Evolutionary conservation across 1,140 invertebrate genomes (phyloP), one percentile per base, ranked within the genome.

Genomic region (Dreissena rostriformis): DNA sequence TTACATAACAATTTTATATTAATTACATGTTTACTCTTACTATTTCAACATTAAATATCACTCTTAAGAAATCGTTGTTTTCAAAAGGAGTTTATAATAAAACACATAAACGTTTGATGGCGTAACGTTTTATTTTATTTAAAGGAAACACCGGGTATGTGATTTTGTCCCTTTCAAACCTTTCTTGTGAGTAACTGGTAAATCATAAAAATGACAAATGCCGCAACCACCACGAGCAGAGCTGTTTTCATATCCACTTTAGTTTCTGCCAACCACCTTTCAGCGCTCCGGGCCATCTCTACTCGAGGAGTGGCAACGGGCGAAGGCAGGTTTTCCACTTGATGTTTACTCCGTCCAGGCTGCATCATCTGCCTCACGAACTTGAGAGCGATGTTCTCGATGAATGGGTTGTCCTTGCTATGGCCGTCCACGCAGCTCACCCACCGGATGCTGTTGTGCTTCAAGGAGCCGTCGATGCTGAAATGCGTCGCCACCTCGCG

Each of bases 361-460:
- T 67, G n/a, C 5, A 78, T 24, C 76, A 78, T 78, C 17, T 65
- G 61, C 24, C 28, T 24, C 5, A 78, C 19, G n/a, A 78, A 78
- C 63, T 68, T 68, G 4, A 78, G 51, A 22, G 51, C 76, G 15
- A 68, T 78, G 49, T 78, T 78, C 5, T 67, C 65, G 22, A 78
- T 55, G 17, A 67, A 29, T 8, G 26, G 39, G 19, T 78, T 78
- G 11, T 68, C 65, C 10, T 19, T 6, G 19, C 55, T 24, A n/a
- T 51, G 39, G 0, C 65, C 24, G 29, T 78, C 76, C 10, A 51
- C 66, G 24, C 19, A 78, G 29, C 76, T 78, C 5, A 51, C 76
- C 76, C 76, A 78, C 12, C 65, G 63, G 22, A 78, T 68, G 15
- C 63, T 7, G 65, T 78, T 78, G 17, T 61, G 17, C 52, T 68